phyloP scores from a whole-genome alignment of 2,797 vertebrate genomes.

The Odontamblyopus lacepedii region DNA sequence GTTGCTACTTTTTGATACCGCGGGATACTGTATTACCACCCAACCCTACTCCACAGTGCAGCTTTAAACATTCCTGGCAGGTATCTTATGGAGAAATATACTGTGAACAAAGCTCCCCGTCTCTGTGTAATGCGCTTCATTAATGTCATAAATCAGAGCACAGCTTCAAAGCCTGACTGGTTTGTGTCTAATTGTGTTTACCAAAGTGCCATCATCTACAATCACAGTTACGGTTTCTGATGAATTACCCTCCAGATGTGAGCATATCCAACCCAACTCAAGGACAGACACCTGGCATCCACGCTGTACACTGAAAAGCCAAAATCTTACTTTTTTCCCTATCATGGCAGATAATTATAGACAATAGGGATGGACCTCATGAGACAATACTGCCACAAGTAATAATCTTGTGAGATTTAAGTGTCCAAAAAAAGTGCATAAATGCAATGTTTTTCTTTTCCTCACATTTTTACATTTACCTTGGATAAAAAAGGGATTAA shows the following conservation, averaged over 20 bases:
- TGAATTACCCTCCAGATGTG: slow-evolving; percentile 69
- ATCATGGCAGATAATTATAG: slow-evolving; percentile 32
- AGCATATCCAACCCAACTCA: slow-evolving; percentile 56
- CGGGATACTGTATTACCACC: too few relatives aligned
- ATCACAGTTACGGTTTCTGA: slow-evolving; percentile 56
- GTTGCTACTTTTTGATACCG: too few relatives aligned
- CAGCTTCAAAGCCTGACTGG: slow-evolving; percentile 31
- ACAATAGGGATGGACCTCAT: too few relatives aligned
- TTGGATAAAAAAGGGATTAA: too few relatives aligned
- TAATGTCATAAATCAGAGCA: slow-evolving; percentile 40
- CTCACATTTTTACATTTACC: too few relatives aligned
- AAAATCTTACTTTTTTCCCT: slow-evolving; percentile 55
- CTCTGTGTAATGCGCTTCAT: background rate
- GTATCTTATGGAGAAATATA: background rate
- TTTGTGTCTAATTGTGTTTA: slow-evolving; percentile 49
- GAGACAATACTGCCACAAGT: too few relatives aligned
- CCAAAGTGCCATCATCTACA: slow-evolving; percentile 46
- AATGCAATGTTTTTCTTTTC: too few relatives aligned
- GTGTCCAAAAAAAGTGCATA: too few relatives aligned
- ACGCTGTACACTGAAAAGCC: slow-evolving; percentile 62
- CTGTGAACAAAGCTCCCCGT: background rate
- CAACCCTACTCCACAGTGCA: background rate
- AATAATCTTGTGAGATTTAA: too few relatives aligned
- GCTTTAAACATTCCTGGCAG: background rate
- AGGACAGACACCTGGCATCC: slow-evolving; percentile 73